Base-by-base conservation (phyloP, 1,140 invertebrate genomes). In the Drosophila hydei region DNA sequence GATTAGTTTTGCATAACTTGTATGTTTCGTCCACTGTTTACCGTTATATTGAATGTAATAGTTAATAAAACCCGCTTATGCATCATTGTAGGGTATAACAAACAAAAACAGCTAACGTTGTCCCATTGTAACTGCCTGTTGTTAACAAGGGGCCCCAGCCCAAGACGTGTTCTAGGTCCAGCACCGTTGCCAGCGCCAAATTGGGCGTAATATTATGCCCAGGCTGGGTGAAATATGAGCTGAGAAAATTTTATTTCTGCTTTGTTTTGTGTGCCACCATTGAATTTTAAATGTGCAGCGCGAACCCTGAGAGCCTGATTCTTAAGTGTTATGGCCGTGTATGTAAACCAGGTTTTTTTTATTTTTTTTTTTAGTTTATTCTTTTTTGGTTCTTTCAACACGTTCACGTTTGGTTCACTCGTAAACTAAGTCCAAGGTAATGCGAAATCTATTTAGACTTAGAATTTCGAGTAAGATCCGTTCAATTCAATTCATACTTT, bases 161-260 rank as follows among this genome's bases (percentile, higher is more conserved):
- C 64, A 43, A 79, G 63, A 68, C 70, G 48, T 68, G 64, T 60
- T 65, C 72, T 50, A 72, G 77, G 54, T 58, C 64, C 50, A 76
- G 64, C 75, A 72, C 61, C 78, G 74, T 65, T 70, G 61, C 43
- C 64, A 68, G 48, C 75, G 69, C 80, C 80, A 87, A 85, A 85
- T 85, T 85, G 81, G 81, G 74, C 78, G 76, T 85, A 85, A 85
- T 85, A 79, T 85, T 85, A 84, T 85, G 77, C 81, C 70, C 59
- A 71, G 70, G 33, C 67, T 73, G 64, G 77, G 80, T 88, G 75
- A 85, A 85, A 85, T 85, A 85, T 87, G 77, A 85, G 81, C 81
- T 85, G 81, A 85, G 81, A 85, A 85, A 81, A 87, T 81, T 87
- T 78, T 87, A 85, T 87, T 87, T 77, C 71, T 19, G 71, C 71